A percentile compares a stretch with the other conserved stretches of the same genome.
phyloP scores from a whole-genome alignment of 2,113 vertebrate genomes.

The Xerus inauris region DNA sequence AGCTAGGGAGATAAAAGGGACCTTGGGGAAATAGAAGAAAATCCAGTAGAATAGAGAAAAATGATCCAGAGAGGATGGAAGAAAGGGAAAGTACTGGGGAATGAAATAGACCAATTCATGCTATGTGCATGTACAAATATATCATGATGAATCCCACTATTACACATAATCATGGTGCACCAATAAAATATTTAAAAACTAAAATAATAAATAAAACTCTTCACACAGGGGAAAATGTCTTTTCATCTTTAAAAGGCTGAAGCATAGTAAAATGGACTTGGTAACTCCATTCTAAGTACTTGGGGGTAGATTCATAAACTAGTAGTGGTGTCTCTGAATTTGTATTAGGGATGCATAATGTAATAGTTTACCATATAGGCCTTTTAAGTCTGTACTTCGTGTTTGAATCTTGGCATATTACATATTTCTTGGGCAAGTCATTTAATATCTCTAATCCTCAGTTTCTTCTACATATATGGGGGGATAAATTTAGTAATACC shows the following conservation, averaged over 20 bases:
- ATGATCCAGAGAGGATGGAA: no score
- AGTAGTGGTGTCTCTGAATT: background rate
- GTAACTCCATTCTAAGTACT: background rate
- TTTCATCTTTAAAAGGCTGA: background rate
- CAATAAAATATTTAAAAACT: no score
- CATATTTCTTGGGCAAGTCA: background rate
- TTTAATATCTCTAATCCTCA: background rate
- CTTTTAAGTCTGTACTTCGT: background rate
- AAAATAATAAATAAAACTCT: no score
- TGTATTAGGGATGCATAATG: background rate
- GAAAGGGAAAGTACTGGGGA: no score
- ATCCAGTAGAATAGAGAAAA: no score
- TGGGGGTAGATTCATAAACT: background rate
- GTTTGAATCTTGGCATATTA: background rate
- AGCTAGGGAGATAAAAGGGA: no score
- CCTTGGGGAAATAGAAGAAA: no score
- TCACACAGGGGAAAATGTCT: background rate
- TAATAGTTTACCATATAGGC: background rate
- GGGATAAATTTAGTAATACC: background rate
- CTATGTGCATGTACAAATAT: no score
- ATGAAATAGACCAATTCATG: no score
- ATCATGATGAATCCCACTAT: no score
- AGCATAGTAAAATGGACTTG: background rate
- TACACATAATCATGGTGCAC: no score
- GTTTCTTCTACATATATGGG: background rate